phyloP scores from a whole-genome alignment of 2,113 vertebrate genomes.

The Apodemus sylvaticus region DNA sequence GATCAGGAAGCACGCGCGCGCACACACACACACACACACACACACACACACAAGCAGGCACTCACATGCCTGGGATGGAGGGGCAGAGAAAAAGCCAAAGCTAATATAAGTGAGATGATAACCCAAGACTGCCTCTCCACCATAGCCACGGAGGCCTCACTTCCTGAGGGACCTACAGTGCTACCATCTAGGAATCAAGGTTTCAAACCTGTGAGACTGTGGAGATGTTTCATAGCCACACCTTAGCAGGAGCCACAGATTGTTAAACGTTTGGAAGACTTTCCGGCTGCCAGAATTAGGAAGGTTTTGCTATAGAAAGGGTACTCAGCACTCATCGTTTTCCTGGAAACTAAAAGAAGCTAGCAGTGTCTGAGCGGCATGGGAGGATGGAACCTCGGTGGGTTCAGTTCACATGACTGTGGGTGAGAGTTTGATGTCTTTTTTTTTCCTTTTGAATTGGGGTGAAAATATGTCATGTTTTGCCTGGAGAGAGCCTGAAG shows the following conservation, averaged over 20 bases:
- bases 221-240: not conserved
- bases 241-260: not conserved
- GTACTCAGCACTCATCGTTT: not conserved
- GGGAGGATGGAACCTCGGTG: fast-evolving
- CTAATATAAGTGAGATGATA: not conserved
- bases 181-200: not conserved
- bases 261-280: not conserved
- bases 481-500: not conserved
- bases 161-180: not conserved
- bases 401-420: not conserved
- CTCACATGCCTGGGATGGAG: not conserved
- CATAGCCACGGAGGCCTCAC: too few species aligned
- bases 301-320: not conserved
- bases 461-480: not conserved
- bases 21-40: not conserved
- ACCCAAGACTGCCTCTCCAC: not conserved
- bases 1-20: not conserved
- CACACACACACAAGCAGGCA: not conserved
- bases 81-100: not conserved
- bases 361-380: not conserved
- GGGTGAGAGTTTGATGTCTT: not conserved
- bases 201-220: not conserved
- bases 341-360: not conserved
- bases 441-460: not conserved
- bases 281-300: not conserved